Conservation (phyloP, 2,113 vertebrate species). For the Pelmatolapia mariae region DNA sequence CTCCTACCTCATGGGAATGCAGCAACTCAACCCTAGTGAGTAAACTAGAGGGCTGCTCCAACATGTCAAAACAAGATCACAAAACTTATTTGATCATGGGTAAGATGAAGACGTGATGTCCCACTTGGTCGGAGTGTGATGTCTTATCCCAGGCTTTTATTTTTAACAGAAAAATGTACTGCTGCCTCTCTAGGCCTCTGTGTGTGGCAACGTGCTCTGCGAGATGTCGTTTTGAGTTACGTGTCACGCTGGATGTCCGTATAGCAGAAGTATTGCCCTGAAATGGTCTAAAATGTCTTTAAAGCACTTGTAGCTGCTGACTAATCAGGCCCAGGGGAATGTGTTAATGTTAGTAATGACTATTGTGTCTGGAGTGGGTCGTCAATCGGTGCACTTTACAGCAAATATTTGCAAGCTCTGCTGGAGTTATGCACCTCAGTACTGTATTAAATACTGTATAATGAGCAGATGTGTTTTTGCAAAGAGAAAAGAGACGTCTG, state of each 20-base stretch:
- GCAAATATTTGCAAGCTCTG: not conserved
- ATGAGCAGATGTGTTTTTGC: constrained; percentile 26
- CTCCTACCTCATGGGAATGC: constrained; percentile 17
- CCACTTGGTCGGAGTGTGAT: constrained; percentile 1
- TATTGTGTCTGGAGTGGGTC: not conserved
- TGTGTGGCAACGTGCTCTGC: not conserved
- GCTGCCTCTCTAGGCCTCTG: not conserved
- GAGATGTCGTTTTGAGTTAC: not conserved
- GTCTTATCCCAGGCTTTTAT: not conserved
- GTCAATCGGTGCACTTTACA: not conserved
- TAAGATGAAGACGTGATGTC: constrained; percentile 18
- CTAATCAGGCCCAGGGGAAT: not conserved
- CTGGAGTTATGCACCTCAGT: not conserved
- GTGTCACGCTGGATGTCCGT: not conserved
- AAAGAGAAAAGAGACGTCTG: not conserved
- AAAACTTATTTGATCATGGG: constrained; percentile 33
- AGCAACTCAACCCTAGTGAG: not conserved
- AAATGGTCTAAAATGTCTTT: not conserved
- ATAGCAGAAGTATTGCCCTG: not conserved
- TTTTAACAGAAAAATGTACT: not conserved
- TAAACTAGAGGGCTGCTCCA: not conserved
- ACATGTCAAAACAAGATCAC: constrained; percentile 39
- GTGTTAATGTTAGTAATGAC: not conserved
- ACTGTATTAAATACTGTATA: not conserved
- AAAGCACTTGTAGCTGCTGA: not conserved